These are phyloP conservation scores for Columba guinea DNA, from an alignment of 2,797 vertebrate species.

Conservation along the genomic window DNA sequence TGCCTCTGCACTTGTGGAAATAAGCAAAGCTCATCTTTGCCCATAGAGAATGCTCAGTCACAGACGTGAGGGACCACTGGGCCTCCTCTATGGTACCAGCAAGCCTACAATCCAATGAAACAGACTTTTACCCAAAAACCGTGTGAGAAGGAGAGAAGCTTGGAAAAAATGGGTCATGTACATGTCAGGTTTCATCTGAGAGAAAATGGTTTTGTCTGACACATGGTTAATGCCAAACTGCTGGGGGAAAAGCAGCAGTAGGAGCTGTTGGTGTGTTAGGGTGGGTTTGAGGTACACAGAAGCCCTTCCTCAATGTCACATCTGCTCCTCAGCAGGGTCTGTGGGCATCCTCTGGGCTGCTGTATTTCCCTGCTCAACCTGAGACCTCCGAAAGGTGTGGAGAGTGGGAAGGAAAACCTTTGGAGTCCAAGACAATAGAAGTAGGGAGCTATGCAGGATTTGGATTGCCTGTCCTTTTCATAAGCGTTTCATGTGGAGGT, in stretches of 20 bases:
- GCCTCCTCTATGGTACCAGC: not conserved
- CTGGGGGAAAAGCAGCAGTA: not conserved
- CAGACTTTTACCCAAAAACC: not conserved
- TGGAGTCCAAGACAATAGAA: not conserved
- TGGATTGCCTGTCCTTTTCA: not conserved
- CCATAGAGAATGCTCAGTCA: not conserved
- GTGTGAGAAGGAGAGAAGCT: not conserved
- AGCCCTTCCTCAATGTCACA: not conserved
- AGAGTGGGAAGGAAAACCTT: not conserved
- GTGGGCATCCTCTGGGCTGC: not conserved
- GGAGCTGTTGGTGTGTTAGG: not conserved
- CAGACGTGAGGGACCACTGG: not conserved
- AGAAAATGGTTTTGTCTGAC: not conserved
- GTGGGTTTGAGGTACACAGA: rapidly evolving
- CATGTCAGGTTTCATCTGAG: not conserved
- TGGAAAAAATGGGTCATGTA: not conserved
- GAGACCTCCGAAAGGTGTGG: not conserved
- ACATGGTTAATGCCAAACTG: not conserved
- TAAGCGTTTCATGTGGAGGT: slow-evolving; percentile 31
- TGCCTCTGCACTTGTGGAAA: not conserved
- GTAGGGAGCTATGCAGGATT: not conserved
- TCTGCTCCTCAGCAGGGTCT: not conserved
- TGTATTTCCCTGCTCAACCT: not conserved
- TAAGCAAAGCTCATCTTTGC: not conserved
- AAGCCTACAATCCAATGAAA: not conserved